Conservation (phyloP, 2,797 vertebrate genomes). For the Xerus rutilus region DNA sequence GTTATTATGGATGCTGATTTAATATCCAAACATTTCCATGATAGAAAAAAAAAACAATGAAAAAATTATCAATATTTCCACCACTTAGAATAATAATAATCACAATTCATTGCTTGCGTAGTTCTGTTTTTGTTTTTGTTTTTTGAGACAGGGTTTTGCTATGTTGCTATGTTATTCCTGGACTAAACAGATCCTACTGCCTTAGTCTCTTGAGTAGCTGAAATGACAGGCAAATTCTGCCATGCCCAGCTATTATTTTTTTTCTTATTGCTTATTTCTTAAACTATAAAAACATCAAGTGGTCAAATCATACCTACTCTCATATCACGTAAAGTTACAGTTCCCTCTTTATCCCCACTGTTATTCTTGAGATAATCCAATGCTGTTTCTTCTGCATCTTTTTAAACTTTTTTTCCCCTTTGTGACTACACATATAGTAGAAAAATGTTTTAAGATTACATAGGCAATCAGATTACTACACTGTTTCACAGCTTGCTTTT, state of each 20-base stretch:
- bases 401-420: background rate
- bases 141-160: background rate
- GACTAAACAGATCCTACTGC: background rate
- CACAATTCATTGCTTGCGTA: background rate
- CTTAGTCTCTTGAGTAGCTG: background rate
- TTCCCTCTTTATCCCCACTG: background rate
- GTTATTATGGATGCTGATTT: background rate
- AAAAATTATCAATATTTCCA: conserved; percentile 1
- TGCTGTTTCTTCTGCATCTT: conserved; percentile 4
- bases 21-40: background rate
- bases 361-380: background rate
- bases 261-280: background rate
- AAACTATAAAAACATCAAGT: background rate
- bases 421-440: background rate
- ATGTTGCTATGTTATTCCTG: background rate
- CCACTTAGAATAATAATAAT: conserved; percentile 44
- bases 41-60: conserved; percentile 17
- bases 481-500: background rate
- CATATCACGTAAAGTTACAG: background rate
- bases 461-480: background rate
- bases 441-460: background rate
- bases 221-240: background rate
- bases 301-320: background rate
- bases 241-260: background rate
- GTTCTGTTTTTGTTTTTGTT: background rate